Evolutionary conservation across 2,888 invertebrate genomes (phyloP).

Genomic region (Chalcis sispes): DNA sequence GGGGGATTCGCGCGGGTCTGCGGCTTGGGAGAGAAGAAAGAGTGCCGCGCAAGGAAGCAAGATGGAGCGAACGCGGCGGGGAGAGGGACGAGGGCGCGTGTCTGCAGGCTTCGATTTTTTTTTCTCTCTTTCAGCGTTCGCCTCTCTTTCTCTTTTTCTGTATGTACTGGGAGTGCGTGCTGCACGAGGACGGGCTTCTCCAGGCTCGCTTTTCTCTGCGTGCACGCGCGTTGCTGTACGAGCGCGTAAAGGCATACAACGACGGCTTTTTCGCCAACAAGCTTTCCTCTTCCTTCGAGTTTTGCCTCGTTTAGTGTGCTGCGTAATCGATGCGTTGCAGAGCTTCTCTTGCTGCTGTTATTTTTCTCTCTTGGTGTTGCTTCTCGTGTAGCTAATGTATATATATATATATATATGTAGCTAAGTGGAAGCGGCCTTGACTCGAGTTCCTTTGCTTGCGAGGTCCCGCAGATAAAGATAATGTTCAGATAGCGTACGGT

Average conservation of each 20-base stretch:
- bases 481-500: no score
- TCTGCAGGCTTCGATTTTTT: constrained; percentile 57
- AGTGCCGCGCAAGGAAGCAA: neutral
- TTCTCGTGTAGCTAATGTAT: no score
- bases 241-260: no score
- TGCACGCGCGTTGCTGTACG: no score
- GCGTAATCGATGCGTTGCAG: constrained; percentile 20
- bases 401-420: neutral
- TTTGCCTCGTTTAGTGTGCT: constrained; percentile 30
- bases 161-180: neutral
- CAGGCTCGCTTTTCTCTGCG: constrained; percentile 4
- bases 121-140: constrained; percentile 30
- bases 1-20: constrained; percentile 20
- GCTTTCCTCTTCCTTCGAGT: neutral
- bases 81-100: constrained; percentile 35
- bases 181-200: no score
- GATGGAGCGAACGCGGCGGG: neutral
- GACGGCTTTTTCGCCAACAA: no score
- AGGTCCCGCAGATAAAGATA: constrained; percentile 31
- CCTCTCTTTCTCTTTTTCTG: neutral
- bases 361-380: no score
- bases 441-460: constrained; percentile 47
- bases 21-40: neutral
- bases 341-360: no score
- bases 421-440: constrained; percentile 38